phyloP scores from a whole-genome alignment of 2,888 invertebrate species.

The Pseudanteris insignis region DNA sequence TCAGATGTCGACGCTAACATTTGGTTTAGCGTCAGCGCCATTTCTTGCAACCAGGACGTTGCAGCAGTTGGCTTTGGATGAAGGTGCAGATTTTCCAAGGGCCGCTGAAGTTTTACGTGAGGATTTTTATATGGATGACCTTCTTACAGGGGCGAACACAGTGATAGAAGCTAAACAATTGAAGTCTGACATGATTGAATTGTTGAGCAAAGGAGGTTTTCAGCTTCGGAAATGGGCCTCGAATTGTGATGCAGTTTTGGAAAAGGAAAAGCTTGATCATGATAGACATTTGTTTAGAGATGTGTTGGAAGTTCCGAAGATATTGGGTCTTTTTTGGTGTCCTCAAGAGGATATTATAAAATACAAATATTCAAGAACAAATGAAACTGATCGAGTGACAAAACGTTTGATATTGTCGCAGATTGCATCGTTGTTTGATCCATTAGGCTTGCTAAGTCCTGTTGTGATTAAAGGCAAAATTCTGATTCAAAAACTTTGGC shows the following conservation, averaged over 20 bases:
- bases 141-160: neutral
- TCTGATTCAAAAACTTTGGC: slow-evolving; percentile 39
- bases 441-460: slow-evolving; percentile 38
- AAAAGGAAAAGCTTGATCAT: neutral
- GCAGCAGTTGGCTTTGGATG: neutral
- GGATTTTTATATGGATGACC: neutral
- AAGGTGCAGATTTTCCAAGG: neutral
- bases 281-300: neutral
- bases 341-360: neutral
- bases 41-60: neutral
- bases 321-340: neutral
- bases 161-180: neutral
- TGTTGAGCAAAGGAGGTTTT: neutral
- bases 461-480: slow-evolving; percentile 35
- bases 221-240: neutral
- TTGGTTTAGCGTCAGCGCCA: neutral
- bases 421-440: slow-evolving; percentile 7
- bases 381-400: neutral
- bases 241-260: neutral
- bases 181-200: neutral
- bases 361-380: neutral
- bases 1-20: neutral
- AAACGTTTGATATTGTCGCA: slow-evolving; percentile 7
- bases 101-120: neutral
- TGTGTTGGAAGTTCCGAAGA: neutral